These are phyloP conservation scores for Probosciger aterrimus DNA, from an alignment of 2,113 vertebrate genomes.

Conservation along the genomic window DNA sequence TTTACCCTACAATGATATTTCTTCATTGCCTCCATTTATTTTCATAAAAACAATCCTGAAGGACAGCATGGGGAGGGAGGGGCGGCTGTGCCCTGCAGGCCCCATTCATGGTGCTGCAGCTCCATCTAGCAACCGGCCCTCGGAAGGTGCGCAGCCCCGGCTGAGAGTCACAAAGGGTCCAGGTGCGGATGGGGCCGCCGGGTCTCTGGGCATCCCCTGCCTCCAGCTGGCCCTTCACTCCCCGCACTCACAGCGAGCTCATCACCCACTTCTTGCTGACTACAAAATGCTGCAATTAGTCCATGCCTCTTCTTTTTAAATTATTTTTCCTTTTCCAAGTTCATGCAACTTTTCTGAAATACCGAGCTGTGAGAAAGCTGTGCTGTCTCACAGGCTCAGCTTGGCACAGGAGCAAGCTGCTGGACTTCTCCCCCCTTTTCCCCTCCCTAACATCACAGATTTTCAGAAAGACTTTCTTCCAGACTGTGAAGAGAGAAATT, in stretches of 20 bases:
- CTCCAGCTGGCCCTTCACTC: neutral
- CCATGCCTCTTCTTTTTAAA: accelerated
- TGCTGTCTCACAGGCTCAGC: accelerated
- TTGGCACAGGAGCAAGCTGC: neutral
- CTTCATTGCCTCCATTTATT: neutral
- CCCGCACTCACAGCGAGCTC: neutral
- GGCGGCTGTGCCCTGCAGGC: neutral
- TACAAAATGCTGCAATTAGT: accelerated
- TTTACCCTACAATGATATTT: neutral
- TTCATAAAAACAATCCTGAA: neutral
- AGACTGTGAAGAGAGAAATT: neutral
- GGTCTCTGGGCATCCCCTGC: accelerated
- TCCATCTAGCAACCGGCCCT: slow-evolving; percentile 58
- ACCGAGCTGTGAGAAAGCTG: neutral
- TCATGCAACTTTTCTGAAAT: neutral
- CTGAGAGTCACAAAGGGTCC: neutral
- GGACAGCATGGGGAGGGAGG: neutral
- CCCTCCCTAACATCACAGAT: accelerated
- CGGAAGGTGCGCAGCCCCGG: neutral
- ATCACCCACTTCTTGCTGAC: accelerated
- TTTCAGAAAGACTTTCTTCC: neutral
- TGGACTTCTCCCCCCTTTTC: neutral
- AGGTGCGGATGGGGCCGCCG: accelerated
- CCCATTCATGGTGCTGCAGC: slow-evolving; percentile 71
- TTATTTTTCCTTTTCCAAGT: too few relatives aligned